A percentile compares a stretch with the other conserved stretches of the same genome.
Evolutionary conservation across 2,797 vertebrate species (phyloP).

Genomic region (Poliocrania exsul): DNA sequence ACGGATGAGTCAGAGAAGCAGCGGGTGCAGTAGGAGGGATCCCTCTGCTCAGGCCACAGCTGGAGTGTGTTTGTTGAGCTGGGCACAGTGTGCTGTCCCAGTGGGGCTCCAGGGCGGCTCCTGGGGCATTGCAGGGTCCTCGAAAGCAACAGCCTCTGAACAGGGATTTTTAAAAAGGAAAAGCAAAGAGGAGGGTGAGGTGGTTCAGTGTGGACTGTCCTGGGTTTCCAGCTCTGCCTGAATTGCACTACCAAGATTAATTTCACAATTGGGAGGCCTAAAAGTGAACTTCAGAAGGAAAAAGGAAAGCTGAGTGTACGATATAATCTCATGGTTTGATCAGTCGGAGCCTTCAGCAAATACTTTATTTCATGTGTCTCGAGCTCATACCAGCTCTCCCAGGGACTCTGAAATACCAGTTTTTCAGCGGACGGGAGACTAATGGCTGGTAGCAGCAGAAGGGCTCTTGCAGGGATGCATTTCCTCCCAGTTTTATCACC

Average conservation of each 20-base stretch:
- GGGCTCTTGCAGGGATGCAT: background rate
- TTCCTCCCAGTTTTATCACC: background rate
- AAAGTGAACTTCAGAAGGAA: background rate
- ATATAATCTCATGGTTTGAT: background rate
- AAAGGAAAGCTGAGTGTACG: background rate
- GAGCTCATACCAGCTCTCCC: background rate
- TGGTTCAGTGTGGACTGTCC: background rate
- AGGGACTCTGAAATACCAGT: background rate
- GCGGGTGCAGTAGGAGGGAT: background rate
- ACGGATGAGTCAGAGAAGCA: slow-evolving; percentile 8
- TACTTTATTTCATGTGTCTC: background rate
- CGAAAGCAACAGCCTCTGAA: background rate
- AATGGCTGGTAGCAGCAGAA: background rate
- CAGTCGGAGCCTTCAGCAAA: background rate
- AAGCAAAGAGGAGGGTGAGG: background rate
- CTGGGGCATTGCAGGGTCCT: background rate
- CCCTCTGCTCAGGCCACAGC: background rate
- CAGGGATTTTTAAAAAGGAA: background rate
- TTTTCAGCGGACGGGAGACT: background rate
- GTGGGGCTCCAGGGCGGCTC: background rate
- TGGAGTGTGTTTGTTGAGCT: background rate
- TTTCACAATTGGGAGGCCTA: background rate
- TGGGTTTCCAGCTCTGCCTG: background rate
- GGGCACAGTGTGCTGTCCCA: background rate
- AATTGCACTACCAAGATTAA: background rate